Percentiles rank a stretch among this genome's conserved stretches.
phyloP scores from a whole-genome alignment of 2,113 vertebrate species.

The Hirundichthys speculiger region DNA sequence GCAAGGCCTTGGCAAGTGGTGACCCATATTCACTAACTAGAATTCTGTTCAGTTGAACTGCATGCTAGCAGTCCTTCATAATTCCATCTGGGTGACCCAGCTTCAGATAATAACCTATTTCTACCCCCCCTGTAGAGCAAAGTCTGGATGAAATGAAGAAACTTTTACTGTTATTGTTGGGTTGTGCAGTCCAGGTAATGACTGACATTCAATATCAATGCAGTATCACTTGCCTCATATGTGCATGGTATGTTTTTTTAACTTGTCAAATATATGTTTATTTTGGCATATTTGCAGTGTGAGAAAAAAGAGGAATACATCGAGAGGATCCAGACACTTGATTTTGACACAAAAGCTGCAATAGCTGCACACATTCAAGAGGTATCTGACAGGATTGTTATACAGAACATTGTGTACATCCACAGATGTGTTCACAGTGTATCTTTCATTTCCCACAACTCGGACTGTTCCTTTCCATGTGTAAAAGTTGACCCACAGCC shows the following conservation, averaged over 20 bases:
- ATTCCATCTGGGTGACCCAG: conserved; percentile 5
- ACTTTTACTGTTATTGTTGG: conserved; percentile 88
- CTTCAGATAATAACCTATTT: conserved; percentile 32
- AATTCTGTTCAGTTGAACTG: conserved; percentile 20
- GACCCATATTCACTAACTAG: conserved; percentile 58
- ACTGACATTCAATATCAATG: neutral
- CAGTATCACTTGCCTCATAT: no score
- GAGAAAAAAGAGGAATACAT: conserved; percentile 95
- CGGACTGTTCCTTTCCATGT: neutral
- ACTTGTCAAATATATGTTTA: neutral
- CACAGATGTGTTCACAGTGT: neutral
- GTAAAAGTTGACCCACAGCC: conserved; percentile 90
- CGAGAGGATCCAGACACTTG: conserved; percentile 90
- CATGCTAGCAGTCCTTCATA: conserved; percentile 14
- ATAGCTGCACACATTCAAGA: conserved; percentile 95
- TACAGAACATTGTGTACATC: neutral
- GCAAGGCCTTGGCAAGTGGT: conserved; percentile 31
- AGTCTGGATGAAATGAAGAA: conserved; percentile 93
- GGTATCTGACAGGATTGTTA: conserved; percentile 74
- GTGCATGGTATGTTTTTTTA: no score
- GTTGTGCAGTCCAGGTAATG: conserved; percentile 93
- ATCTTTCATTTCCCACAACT: neutral
- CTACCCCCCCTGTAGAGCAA: conserved; percentile 81
- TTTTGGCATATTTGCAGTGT: conserved; percentile 83
- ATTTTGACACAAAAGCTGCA: conserved; percentile 94